These are phyloP conservation scores for Toxotes jaculatrix DNA, from an alignment of 2,113 vertebrate species.

Conservation along the genomic window DNA sequence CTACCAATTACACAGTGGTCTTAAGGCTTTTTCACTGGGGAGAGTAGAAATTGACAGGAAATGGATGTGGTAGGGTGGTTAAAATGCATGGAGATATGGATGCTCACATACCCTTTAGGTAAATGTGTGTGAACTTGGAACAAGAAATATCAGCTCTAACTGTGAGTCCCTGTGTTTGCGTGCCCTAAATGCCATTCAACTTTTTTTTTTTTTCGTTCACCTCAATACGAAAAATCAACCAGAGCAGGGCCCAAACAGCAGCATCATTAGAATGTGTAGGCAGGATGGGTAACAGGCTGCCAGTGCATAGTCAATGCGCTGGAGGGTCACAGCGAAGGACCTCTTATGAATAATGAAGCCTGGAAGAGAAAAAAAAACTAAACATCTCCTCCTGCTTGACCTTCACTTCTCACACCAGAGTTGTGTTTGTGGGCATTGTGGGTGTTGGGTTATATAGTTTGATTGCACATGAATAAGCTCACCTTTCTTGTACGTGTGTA, in stretches of 20 bases:
- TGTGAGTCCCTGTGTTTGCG: not conserved
- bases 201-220: constrained; percentile 19
- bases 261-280: constrained; percentile 46
- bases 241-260: not conserved
- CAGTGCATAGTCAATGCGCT: constrained; percentile 45
- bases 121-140: constrained; percentile 3
- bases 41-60: constrained; percentile 17
- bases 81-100: constrained; percentile 6
- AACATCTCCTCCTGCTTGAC: constrained; percentile 41
- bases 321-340: constrained; percentile 37
- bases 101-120: not conserved
- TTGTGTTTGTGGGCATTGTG: constrained; percentile 8
- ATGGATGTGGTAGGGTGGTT: not conserved
- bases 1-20: constrained; percentile 17
- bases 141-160: not conserved
- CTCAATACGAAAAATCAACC: not conserved
- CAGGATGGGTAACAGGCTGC: constrained; percentile 13
- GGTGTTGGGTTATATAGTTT: not conserved
- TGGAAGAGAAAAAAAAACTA: not conserved
- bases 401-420: constrained; percentile 25
- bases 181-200: not conserved
- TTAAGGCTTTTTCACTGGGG: not conserved
- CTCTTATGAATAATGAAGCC: constrained; percentile 55
- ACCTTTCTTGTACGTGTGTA: constrained; percentile 24
- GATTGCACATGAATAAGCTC: not conserved